Base-by-base conservation (phyloP, 2,797 vertebrate species). In the Sebastes aleutianus region DNA sequence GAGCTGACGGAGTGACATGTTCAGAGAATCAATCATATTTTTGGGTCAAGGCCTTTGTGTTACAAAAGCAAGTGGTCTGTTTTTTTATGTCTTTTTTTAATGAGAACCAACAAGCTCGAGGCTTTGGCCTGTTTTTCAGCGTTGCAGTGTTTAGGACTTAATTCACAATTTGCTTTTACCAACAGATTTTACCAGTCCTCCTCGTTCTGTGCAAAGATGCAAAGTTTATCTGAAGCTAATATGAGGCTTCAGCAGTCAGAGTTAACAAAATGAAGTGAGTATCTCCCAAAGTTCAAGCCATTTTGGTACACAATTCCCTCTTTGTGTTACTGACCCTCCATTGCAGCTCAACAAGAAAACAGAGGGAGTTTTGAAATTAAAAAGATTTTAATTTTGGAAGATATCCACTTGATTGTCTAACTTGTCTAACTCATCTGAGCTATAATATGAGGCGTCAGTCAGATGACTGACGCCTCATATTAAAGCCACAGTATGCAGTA, bases 61-160 rank as follows among this genome's bases (percentile, higher is more conserved):
- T 20, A 31, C 50, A 59, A 69, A 70, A 58, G 39, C 16, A 5
- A 66, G 58, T 20, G 20, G 7, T 68, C 22, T 47, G 32, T 57
- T 83, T 53, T 70, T 78, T 77, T 70, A 78, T 77, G 43, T 22
- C 5, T 68, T 76, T n/a, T 20, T 24, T 67, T 74, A 70, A 66
- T 70, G 64, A 70, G 53, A 70, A 80, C 57, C 65, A 78, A 74
- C 27, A 43, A 31, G 32, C 39, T 80, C 0, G 0, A 73, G 56
- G 64, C n/a, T 29, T 78, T 69, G 70, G 50, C 29, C 31, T 12
- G 66, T 47, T 78, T 69, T 32, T 34, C n/a, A 31, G 29, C 63
- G 39, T 54, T 63, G 31, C 57, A 54, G 39, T 20, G 47, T 31
- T 32, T 36, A 6, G 22, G 27, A 75, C 54, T 50, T 2, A 71